These are phyloP conservation scores for Takifugu bimaculatus DNA, from an alignment of 2,113 vertebrate species.

Conservation along the genomic window DNA sequence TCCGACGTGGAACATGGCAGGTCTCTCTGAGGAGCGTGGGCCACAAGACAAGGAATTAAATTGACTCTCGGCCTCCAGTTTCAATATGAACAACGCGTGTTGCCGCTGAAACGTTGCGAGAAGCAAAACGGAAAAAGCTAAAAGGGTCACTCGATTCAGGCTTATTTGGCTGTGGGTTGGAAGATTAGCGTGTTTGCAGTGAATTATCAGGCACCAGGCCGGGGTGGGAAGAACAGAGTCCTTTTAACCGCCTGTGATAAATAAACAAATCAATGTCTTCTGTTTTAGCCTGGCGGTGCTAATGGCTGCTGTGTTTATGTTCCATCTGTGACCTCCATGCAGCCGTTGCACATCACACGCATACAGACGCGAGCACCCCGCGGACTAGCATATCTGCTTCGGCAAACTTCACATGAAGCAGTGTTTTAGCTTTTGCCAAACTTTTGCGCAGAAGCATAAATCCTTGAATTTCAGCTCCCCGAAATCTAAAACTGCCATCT, in stretches of 20 bases:
- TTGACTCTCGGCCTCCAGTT: conserved; percentile 28
- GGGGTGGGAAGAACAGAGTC: not conserved
- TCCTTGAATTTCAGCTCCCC: not conserved
- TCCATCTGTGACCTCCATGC: not conserved
- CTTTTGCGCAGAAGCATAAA: not conserved
- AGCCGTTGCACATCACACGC: not conserved
- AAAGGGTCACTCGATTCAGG: conserved; percentile 27
- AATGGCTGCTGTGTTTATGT: not conserved
- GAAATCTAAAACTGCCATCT: not conserved
- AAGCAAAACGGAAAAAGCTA: not conserved
- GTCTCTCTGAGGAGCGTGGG: conserved; percentile 75
- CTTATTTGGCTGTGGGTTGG: conserved; percentile 6
- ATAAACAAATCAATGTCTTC: too few relatives aligned
- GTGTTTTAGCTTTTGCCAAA: not conserved
- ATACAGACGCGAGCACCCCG: too few relatives aligned
- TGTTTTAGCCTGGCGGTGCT: too few relatives aligned
- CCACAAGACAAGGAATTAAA: conserved; percentile 38
- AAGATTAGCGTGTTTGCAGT: conserved; percentile 27
- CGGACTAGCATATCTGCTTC: too few relatives aligned
- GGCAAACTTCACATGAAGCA: too few relatives aligned
- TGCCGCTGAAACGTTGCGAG: too few relatives aligned
- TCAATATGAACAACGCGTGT: not conserved
- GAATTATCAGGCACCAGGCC: conserved; percentile 14
- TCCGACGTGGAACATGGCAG: conserved; percentile 81
- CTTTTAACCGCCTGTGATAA: too few relatives aligned